Percentiles rank a stretch among this genome's conserved stretches.
Evolutionary conservation across 2,797 vertebrate species (phyloP).

Genomic region (Pterois miles): DNA sequence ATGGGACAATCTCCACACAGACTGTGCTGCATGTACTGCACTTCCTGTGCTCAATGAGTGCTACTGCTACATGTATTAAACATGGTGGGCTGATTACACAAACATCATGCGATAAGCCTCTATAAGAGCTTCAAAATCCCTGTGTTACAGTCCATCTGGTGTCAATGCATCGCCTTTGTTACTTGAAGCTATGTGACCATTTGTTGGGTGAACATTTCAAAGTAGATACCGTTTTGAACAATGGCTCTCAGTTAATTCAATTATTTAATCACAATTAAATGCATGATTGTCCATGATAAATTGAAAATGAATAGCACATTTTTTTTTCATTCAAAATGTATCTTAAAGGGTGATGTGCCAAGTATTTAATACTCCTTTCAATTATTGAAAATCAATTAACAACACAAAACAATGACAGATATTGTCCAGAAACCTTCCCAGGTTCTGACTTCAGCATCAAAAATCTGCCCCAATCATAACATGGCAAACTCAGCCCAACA

Average conservation of each 20-base stretch:
- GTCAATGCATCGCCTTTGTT: neutral
- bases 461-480: too few relatives aligned
- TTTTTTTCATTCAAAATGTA: too few relatives aligned
- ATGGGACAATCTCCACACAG: neutral
- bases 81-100: neutral
- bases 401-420: too few relatives aligned
- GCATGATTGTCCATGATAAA: too few relatives aligned
- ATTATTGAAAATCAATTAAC: too few relatives aligned
- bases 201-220: neutral
- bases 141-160: neutral
- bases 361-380: too few relatives aligned
- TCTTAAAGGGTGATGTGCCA: too few relatives aligned
- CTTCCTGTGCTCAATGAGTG: neutral
- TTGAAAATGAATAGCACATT: accelerated
- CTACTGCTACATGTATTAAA: neutral
- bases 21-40: neutral
- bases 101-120: neutral
- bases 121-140: neutral
- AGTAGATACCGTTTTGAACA: neutral
- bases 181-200: neutral
- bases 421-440: too few relatives aligned
- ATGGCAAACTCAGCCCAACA: too few relatives aligned
- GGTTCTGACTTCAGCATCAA: too few relatives aligned
- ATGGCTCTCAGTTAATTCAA: neutral
- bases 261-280: too few relatives aligned